These are phyloP conservation scores for Malurus leucopterus DNA, from an alignment of 2,797 vertebrate genomes.

Conservation along the genomic window DNA sequence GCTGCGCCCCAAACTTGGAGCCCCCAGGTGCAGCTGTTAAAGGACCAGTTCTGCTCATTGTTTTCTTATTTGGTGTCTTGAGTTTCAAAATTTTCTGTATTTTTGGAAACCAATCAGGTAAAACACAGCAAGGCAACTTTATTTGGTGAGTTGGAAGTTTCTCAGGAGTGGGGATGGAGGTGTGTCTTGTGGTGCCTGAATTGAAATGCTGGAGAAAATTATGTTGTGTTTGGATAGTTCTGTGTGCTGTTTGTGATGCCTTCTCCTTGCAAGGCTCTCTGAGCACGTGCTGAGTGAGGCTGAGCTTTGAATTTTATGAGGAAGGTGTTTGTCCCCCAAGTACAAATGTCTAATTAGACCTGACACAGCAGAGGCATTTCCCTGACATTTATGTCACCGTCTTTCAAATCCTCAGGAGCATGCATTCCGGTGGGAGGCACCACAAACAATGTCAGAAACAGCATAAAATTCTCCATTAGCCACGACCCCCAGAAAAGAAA, in stretches of 20 bases:
- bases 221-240: neutral
- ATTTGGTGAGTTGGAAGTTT: neutral
- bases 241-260: neutral
- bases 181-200: neutral
- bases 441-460: constrained; percentile 74
- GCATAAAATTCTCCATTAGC: constrained; percentile 76
- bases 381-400: constrained; percentile 71
- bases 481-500: constrained; percentile 66
- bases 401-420: constrained; percentile 67
- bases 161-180: neutral
- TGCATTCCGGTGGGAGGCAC: constrained; percentile 68
- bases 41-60: neutral
- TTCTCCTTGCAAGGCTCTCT: neutral
- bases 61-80: neutral
- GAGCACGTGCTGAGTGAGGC: neutral
- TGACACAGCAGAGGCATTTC: constrained; percentile 69
- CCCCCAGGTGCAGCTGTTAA: neutral
- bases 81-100: neutral
- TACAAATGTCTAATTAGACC: constrained; percentile 72
- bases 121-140: neutral
- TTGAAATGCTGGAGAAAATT: neutral
- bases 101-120: neutral
- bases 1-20: neutral
- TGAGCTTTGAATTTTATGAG: constrained; percentile 57
- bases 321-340: constrained; percentile 61